Evolutionary conservation across 2,797 vertebrate genomes (phyloP), one percentile per base, ranked within the genome.

Genomic region (Neosalanx taihuensis): DNA sequence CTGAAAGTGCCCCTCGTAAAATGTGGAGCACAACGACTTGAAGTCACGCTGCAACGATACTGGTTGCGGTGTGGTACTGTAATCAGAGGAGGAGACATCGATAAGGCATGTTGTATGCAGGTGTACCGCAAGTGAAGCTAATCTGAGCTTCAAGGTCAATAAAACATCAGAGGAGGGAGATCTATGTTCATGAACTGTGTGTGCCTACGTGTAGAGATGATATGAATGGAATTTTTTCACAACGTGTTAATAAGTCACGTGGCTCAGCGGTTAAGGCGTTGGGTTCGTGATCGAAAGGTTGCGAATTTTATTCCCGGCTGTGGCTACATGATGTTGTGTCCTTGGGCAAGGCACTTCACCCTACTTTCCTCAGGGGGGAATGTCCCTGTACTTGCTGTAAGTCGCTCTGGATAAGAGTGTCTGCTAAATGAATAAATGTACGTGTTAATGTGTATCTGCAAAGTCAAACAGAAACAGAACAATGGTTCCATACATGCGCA

Each of bases 21-120:
- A 26, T 60, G 81, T 75, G 69, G 5, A 64, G 70, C 31, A 35
- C 13, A 3, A 17, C 3, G 61, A 13, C 29, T 33, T 63, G 70
- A 72, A 72, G 62, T 69, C 13, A 62, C 74, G 20, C 30, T 35
- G 67, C 58, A 78, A 78, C 73, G 83, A 84, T 89, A 92, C 89
- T 90, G 90, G 91, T 86, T 89, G 84, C 78, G 85, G 82, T 76
- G 76, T 67, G 41, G 71, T 74, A 75, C 75, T 80, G 78, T 76
- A 10, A 23, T 30, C 35, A 77, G 73, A 76, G 88, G 20, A 9
- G 1, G n/a, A 2, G 0, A 5, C 37, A 33, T 4, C 12, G 62
- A 15, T 2, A 5, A 23, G 33, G 85, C 89, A 86, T 69, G 88
- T 59, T 72, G 72, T 64, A 35, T 72, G 72, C 87, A 90, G 89